Evolutionary conservation across 2,888 invertebrate genomes (phyloP).

Genomic region (Lasius platythorax): DNA sequence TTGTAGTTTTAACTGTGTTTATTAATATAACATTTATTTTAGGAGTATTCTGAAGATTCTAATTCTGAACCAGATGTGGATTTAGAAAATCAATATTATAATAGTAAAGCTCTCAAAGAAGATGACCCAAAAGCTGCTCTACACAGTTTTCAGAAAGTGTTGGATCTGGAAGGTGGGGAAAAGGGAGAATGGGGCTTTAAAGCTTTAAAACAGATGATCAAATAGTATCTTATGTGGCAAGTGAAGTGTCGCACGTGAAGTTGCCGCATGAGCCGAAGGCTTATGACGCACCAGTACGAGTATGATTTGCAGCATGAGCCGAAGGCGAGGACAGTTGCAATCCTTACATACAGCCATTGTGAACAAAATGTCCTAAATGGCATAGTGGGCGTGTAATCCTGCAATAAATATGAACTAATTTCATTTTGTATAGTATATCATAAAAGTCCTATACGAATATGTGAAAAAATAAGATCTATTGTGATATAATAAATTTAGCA

Average conservation of each 20-base stretch:
- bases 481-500: slow-evolving; percentile 78
- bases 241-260: no score
- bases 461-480: slow-evolving; percentile 79
- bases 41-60: slow-evolving; percentile 99
- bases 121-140: slow-evolving; percentile 97
- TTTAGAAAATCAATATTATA: slow-evolving; percentile 99
- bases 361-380: slow-evolving; percentile 94
- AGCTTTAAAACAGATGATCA: slow-evolving; percentile 99
- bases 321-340: slow-evolving; percentile 97
- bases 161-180: slow-evolving; percentile 98
- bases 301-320: no score
- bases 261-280: no score
- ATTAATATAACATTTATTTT: slow-evolving; percentile 68
- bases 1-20: not conserved
- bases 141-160: slow-evolving; percentile 97
- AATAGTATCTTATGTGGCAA: no score
- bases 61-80: slow-evolving; percentile 99
- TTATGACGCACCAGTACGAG: no score
- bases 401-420: slow-evolving; percentile 71
- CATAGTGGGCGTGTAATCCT: slow-evolving; percentile 41
- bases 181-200: slow-evolving; percentile 99
- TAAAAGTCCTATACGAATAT: slow-evolving; percentile 67
- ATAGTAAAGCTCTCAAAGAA: slow-evolving; percentile 99
- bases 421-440: slow-evolving; percentile 80
- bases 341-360: slow-evolving; percentile 96